Conservation (phyloP, 2,888 invertebrate species). For the Amphipyra tragopoginis region DNA sequence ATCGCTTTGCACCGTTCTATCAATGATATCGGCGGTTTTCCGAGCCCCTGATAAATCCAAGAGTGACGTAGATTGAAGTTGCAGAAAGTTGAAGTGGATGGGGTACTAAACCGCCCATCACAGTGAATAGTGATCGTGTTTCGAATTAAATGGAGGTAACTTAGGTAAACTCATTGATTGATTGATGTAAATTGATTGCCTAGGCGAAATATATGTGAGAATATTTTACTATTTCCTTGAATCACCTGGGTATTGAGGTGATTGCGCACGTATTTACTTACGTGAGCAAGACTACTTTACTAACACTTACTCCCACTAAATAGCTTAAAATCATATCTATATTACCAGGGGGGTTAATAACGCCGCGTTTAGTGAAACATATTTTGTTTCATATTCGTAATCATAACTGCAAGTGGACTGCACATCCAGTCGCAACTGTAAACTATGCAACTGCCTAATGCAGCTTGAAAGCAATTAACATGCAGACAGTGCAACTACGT, state of each 20-base stretch:
- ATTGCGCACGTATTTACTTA: constrained; percentile 18
- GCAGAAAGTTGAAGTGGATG: constrained; percentile 58
- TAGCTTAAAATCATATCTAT: neutral
- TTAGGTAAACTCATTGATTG: constrained; percentile 65
- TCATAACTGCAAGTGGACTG: too few relatives aligned
- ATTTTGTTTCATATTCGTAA: too few relatives aligned
- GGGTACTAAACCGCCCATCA: constrained; percentile 64
- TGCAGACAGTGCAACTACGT: too few relatives aligned
- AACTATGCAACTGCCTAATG: too few relatives aligned
- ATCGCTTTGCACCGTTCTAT: constrained; percentile 2
- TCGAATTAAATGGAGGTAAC: constrained; percentile 67
- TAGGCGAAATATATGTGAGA: constrained; percentile 56
- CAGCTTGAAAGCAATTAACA: too few relatives aligned
- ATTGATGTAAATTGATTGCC: constrained; percentile 72
- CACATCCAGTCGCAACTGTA: too few relatives aligned
- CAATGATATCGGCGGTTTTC: constrained; percentile 24
- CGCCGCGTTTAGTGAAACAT: too few relatives aligned
- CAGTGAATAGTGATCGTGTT: constrained; percentile 67
- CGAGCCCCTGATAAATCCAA: constrained; percentile 41
- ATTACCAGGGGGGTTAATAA: too few relatives aligned
- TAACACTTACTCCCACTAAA: neutral
- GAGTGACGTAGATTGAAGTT: constrained; percentile 70
- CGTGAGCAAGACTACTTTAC: neutral
- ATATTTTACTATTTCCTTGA: constrained; percentile 44
- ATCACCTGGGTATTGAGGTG: constrained; percentile 16